A percentile compares a stretch with the other conserved stretches of the same genome.
phyloP scores from a whole-genome alignment of 2,888 invertebrate genomes.

The Agonopterix arenella region DNA sequence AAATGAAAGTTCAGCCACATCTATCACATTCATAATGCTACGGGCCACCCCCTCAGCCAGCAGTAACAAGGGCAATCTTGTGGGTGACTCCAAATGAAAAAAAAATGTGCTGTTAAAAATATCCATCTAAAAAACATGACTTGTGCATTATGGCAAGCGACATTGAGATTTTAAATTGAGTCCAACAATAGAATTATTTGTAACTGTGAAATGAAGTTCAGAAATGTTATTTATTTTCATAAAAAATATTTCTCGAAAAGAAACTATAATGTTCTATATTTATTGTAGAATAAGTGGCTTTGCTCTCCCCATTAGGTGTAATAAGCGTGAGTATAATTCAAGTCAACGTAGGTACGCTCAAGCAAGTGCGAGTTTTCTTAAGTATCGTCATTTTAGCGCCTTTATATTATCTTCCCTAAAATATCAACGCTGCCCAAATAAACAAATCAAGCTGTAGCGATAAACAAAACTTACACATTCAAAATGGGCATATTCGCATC shows the following conservation, averaged over 20 bases:
- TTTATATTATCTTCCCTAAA: no score
- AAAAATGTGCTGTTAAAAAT: constrained; percentile 40
- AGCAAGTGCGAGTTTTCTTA: no score
- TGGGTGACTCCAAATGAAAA: constrained; percentile 52
- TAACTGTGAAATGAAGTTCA: no score
- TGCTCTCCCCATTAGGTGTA: no score
- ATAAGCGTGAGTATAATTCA: no score
- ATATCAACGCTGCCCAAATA: background rate
- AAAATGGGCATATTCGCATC: background rate
- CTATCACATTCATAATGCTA: constrained; percentile 29
- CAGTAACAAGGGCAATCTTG: constrained; percentile 54
- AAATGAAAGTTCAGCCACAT: constrained; percentile 11
- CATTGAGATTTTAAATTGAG: constrained; percentile 24
- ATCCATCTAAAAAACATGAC: constrained; percentile 51
- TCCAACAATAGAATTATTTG: constrained; percentile 19
- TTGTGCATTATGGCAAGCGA: constrained; percentile 55
- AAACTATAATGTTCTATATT: no score
- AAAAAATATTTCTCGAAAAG: no score
- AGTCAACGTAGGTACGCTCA: no score
- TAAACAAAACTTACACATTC: background rate
- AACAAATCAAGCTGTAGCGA: background rate
- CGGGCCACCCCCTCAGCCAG: constrained; percentile 38
- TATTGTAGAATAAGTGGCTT: no score
- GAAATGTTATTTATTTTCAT: no score
- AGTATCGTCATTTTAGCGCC: no score